Base-by-base conservation (phyloP, 2,113 vertebrate species). In the Zingel zingel region DNA sequence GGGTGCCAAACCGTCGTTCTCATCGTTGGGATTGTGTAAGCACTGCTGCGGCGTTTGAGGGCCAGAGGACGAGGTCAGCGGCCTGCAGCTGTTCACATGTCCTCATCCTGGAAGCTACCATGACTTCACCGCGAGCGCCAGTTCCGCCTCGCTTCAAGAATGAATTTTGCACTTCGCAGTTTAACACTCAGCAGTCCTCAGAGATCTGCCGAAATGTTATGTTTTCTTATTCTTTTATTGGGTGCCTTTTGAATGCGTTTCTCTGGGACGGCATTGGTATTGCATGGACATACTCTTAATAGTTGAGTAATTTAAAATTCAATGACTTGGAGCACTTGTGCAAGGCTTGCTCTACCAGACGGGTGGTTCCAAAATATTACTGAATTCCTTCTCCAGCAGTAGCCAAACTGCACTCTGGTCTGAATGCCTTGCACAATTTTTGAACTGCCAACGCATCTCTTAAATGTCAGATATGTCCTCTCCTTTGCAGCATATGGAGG, bases 21-120 rank as follows among this genome's bases (percentile, higher is more conserved):
- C 79, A 51, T 65, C 58, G 12, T 39, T 47, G 61, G 63, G 78
- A 18, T 86, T 82, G 87, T 73, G 81, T 82, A 88, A 90, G 88
- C 56, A 3, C 45, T 23, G 64, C 75, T 58, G 68, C 79, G 56
- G 47, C 36, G 43, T 39, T 23, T 36, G 48, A 50, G 23, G 81
- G 72, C 86, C 82, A 65, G 82, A 63, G 80, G 79, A 76, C 78
- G 48, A 80, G 90, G 87, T 92, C 92, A 86, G 82, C 4, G 71
- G 74, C 82, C 19, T 43, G 77, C 90, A 92, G 90, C 83, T 92
- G 86, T 87, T 73, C 11, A 18, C 71, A 86, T 90, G 90, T 85
- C 89, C 74, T 91, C 89, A 87, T 85, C 82, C 68, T 56, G 70
- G 66, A 87, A 75, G 89, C 64, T 73, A 89, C 67, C 79, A 64